Base-by-base conservation (phyloP, 2,113 vertebrate genomes). In the Melozone crissalis region DNA sequence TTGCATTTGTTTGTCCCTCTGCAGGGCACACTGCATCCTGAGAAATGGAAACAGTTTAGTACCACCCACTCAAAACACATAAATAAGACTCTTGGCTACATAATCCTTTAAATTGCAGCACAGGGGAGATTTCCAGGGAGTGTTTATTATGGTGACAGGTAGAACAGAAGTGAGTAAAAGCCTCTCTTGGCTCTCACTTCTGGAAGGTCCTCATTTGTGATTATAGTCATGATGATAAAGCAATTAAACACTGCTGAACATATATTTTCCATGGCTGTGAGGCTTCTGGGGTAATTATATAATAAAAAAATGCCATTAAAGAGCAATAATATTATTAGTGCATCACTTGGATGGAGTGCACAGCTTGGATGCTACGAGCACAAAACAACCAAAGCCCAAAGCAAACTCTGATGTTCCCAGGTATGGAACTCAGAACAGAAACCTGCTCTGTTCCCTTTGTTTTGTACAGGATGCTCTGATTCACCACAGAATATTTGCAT, bases 251-350 rank as follows among this genome's bases (percentile, higher is more conserved):
- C 77, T 54, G 93, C 69, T 27, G 74, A 84, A 82, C 54, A 54
- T 92, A 74, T 66, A 91, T 89, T 81, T 93, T 65, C 91, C 31
- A 27, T 75, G 73, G 83, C 84, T 91, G 69, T 87, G 57, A 90
- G 65, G 80, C 84, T 95, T 91, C 84, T 84, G 77, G 84, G 44
- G 27, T 94, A 94, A 94, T 95, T 92, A 90, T 57, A 6, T 63
- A 94, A 89, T 95, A 37, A 95, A 72, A 94, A 92, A 89, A 78
- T 68, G 78, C 78, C 49, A 76, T 91, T 93, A 91, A 94, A 87
- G 62, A 89, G 49, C 76, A 87, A 84, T 94, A 79, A 89, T 79
- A 59, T 87, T 94, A 91, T 91, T 92, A 95, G 89, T 49, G 73
- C 58, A 68, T 95, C 57, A n/a, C 31, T 75, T 89, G 61, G 65